A percentile compares a stretch with the other conserved stretches of the same genome.
phyloP scores from a whole-genome alignment of 2,888 invertebrate genomes.

The Cylindroiulus punctatus region DNA sequence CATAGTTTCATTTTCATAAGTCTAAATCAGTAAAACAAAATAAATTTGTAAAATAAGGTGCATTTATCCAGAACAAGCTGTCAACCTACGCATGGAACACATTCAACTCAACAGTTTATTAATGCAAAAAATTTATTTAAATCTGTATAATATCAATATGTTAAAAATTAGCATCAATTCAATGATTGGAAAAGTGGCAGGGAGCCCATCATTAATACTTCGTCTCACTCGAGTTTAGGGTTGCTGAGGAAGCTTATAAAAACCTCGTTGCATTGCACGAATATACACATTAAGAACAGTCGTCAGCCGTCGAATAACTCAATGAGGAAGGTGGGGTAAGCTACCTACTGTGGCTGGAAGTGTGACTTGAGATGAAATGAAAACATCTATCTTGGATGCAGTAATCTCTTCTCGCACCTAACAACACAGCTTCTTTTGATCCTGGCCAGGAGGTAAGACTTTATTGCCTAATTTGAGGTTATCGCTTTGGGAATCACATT shows the following conservation, averaged over 20 bases:
- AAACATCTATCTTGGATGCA: neutral
- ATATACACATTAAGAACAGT: slow-evolving; percentile 3
- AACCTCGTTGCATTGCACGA: neutral
- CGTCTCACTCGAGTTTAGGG: neutral
- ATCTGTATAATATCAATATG: slow-evolving; percentile 1
- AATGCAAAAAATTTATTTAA: slow-evolving; percentile 18
- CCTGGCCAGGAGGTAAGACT: slow-evolving; percentile 48
- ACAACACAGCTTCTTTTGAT: slow-evolving; percentile 54
- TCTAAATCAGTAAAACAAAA: too few species aligned
- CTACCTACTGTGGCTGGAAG: neutral
- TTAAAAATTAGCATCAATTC: neutral
- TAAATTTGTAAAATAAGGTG: too few species aligned
- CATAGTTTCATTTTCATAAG: too few species aligned
- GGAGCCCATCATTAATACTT: neutral
- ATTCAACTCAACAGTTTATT: neutral
- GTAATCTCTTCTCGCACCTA: neutral
- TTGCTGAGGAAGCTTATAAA: neutral
- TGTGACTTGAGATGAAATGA: neutral
- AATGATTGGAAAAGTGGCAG: neutral
- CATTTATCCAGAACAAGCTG: too few species aligned
- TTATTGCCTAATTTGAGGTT: slow-evolving; percentile 74
- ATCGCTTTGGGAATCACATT: slow-evolving; percentile 73
- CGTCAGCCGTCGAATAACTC: neutral
- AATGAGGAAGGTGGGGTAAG: neutral
- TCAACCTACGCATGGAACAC: too few species aligned